phyloP scores from a whole-genome alignment of 2,113 vertebrate species.

The Oryzias celebensis region DNA sequence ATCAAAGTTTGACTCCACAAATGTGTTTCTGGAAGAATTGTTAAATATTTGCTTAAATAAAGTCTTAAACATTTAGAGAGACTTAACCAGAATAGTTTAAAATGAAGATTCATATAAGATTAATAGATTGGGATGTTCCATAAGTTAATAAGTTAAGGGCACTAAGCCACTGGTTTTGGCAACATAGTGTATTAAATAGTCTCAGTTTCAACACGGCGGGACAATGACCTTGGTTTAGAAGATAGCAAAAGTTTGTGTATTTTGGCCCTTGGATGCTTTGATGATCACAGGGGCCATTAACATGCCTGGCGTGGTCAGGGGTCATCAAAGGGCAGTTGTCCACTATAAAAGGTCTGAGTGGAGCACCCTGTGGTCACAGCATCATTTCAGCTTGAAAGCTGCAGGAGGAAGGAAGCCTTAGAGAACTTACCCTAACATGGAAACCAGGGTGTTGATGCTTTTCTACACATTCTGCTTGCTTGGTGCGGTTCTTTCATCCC shows the following conservation, averaged over 20 bases:
- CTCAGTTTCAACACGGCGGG: background rate
- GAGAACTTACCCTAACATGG: conserved; percentile 44
- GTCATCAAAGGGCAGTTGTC: conserved; percentile 82
- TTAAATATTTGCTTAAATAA: too few species aligned
- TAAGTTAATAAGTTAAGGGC: too few species aligned
- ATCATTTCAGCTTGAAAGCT: conserved; percentile 58
- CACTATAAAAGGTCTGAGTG: conserved; percentile 76
- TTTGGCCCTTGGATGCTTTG: conserved; percentile 58
- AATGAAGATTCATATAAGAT: too few species aligned
- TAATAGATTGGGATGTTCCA: too few species aligned
- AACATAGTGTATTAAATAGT: too few species aligned
- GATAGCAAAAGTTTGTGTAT: conserved; percentile 34
- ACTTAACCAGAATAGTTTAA: too few species aligned
- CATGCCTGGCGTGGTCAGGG: conserved; percentile 72
- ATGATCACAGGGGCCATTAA: conserved; percentile 76
- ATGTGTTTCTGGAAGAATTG: too few species aligned
- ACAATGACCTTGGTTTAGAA: conserved; percentile 78
- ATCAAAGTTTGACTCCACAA: too few species aligned
- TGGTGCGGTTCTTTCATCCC: conserved; percentile 6
- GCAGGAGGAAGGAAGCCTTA: conserved; percentile 52
- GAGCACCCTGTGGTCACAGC: conserved; percentile 44
- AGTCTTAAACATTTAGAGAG: too few species aligned
- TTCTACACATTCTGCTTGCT: conserved; percentile 17
- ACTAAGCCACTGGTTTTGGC: too few species aligned
- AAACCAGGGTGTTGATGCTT: conserved; percentile 6